A percentile compares a stretch with the other conserved stretches of the same genome.
Evolutionary conservation across 1,140 invertebrate species (phyloP).

Genomic region (Drosophila ironensis): DNA sequence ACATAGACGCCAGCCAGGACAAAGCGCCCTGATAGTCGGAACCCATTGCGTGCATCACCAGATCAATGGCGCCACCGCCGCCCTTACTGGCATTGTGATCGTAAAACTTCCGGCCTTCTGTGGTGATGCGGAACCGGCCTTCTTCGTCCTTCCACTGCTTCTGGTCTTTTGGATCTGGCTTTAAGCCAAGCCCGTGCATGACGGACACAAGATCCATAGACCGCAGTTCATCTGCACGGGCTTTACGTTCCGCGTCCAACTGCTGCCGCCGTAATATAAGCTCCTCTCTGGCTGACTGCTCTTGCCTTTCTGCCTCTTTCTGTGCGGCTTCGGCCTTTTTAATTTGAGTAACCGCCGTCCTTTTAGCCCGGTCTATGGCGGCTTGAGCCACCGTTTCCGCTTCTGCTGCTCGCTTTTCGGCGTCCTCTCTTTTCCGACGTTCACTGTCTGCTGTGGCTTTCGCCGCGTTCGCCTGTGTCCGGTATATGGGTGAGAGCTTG

Average conservation of each 20-base stretch:
- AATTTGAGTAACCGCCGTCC: slow-evolving; percentile 8
- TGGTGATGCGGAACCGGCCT: slow-evolving; percentile 8
- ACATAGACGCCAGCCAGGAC: slow-evolving; percentile 8
- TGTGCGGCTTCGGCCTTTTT: slow-evolving; percentile 8
- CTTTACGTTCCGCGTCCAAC: slow-evolving; percentile 8
- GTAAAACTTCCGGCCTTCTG: slow-evolving; percentile 8
- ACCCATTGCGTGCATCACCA: slow-evolving; percentile 8
- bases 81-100: slow-evolving; percentile 8
- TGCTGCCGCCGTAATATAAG: slow-evolving; percentile 8
- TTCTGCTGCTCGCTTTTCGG: slow-evolving; percentile 8
- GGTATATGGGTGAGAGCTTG: slow-evolving; percentile 8
- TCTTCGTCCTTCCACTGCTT: slow-evolving; percentile 8
- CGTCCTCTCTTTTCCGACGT: slow-evolving; percentile 8
- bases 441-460: slow-evolving; percentile 8
- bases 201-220: slow-evolving; percentile 9
- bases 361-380: slow-evolving; percentile 8
- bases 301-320: slow-evolving; percentile 8
- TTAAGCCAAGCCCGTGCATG: slow-evolving; percentile 8
- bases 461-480: slow-evolving; percentile 7
- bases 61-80: slow-evolving; percentile 7
- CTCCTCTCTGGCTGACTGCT: slow-evolving; percentile 8
- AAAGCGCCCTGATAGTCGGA: slow-evolving; percentile 8
- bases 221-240: slow-evolving; percentile 8
- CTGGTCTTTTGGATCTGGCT: slow-evolving; percentile 8
- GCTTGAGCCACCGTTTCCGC: slow-evolving; percentile 8